Evolutionary conservation across 1,140 invertebrate genomes (phyloP), one percentile per base, ranked within the genome.

Genomic region (Proctacanthus coquilletti): DNA sequence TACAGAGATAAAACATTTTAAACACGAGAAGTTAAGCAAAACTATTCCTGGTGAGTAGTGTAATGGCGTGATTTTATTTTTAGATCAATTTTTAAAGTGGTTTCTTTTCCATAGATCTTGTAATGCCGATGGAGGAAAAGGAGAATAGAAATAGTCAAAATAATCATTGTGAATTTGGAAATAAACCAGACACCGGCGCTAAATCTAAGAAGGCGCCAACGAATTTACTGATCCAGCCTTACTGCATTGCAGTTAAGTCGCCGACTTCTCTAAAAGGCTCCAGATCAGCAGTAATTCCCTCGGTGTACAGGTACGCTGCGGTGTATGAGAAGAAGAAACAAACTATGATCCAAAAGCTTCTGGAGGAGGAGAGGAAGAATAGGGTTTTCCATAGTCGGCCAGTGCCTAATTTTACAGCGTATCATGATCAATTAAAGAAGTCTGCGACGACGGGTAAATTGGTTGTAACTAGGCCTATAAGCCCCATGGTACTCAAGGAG

Each of bases 361-460:
- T 45, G 10, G 44, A 53, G 20, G 48, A 58, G 17, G 48, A 56
- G 21, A 53, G 46, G 0, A 57, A 52, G 39, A 46, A 42, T 6
- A 49, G 52, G 0, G 36, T 53, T 38, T 58, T 58, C 31, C 50
- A 50, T 11, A 56, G 55, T 18, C 39, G 51, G 0, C 55, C 55
- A 4, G 46, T 48, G 34, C 55, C 55, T 3, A 58, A 58, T 15
- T 58, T 56, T 13, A 46, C 30, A 18, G 42, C 36, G 2, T 10
- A 44, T 13, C 55, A 54, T 18, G 45, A 45, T 23, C 48, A 45
- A 4, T 17, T 53, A 5, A 31, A 43, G 0, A 40, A 47, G 1
- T 13, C 23, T 8, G 23, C 23, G 13, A 13, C 8, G 8, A 27
- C 23, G 23, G 19, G 17, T 3, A 33, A 38, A 4, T 32, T 49